Evolutionary conservation across 2,797 vertebrate species (phyloP).

Genomic region (Enteromius afrohamiltoni): DNA sequence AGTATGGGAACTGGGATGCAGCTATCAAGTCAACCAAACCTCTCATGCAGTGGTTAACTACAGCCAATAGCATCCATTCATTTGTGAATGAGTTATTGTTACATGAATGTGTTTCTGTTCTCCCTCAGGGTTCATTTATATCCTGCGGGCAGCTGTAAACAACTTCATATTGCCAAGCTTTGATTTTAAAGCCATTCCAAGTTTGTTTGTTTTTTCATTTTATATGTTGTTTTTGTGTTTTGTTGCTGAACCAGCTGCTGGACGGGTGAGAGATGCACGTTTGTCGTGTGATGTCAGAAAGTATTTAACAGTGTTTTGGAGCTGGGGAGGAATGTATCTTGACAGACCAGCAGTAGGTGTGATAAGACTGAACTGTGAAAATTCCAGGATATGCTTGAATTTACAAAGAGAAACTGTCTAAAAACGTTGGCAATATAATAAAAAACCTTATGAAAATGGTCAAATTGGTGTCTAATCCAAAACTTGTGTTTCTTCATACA

Average conservation of each 20-base stretch:
- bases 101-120: constrained; percentile 20
- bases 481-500: not conserved
- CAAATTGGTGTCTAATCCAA: not conserved
- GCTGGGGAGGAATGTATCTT: not conserved
- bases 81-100: constrained; percentile 26
- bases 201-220: constrained; percentile 10
- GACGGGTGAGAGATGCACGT: constrained; percentile 10
- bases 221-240: constrained; percentile 16
- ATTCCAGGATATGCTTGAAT: constrained; percentile 34
- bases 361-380: constrained; percentile 33
- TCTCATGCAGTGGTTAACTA: constrained; percentile 1
- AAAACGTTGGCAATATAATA: constrained; percentile 4
- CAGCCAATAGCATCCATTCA: constrained; percentile 15
- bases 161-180: constrained; percentile 47
- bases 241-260: constrained; percentile 14
- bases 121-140: constrained; percentile 19
- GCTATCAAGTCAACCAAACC: constrained; percentile 10
- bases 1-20: constrained; percentile 22
- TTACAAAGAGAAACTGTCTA: constrained; percentile 10
- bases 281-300: constrained; percentile 1
- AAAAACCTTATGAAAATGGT: not conserved
- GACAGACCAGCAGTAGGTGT: constrained; percentile 14
- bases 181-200: constrained; percentile 37
- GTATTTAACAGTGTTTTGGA: not conserved
- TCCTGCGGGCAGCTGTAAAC: constrained; percentile 6